Conservation (phyloP, 2,888 invertebrate species). For the Reticulitermes lucifugus region DNA sequence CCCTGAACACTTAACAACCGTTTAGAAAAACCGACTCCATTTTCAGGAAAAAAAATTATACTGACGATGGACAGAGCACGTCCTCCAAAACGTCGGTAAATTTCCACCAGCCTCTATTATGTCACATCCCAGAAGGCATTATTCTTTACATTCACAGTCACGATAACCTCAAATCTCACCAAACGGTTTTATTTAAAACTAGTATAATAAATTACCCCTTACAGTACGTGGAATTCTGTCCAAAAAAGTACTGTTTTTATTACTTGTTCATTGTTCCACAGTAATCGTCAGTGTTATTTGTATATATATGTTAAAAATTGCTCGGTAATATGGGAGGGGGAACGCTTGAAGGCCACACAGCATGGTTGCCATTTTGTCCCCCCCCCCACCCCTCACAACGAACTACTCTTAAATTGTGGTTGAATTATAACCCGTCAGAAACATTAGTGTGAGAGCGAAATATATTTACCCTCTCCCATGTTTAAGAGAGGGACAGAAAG, state of each 20-base stretch:
- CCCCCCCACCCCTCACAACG: background rate
- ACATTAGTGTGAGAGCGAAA: slow-evolving; percentile 34
- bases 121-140: too few relatives aligned
- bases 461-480: slow-evolving; percentile 24
- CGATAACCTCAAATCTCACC: background rate
- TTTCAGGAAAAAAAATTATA: background rate
- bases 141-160: too few relatives aligned
- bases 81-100: too few relatives aligned
- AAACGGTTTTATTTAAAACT: background rate
- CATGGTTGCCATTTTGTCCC: slow-evolving; percentile 28
- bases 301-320: background rate
- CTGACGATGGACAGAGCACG: too few relatives aligned
- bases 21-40: background rate
- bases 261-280: background rate
- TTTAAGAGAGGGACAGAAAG: slow-evolving; percentile 7
- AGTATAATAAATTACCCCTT: background rate
- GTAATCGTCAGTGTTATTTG: background rate
- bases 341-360: slow-evolving; percentile 26
- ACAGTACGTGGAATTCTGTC: background rate
- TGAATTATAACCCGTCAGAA: slow-evolving; percentile 43
- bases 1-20: background rate
- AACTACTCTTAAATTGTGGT: slow-evolving; percentile 37
- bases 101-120: too few relatives aligned
- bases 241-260: background rate
- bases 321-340: slow-evolving; percentile 1